These are phyloP conservation scores for Camponotus vicinus DNA, from an alignment of 1,140 invertebrate genomes.

Conservation along the genomic window DNA sequence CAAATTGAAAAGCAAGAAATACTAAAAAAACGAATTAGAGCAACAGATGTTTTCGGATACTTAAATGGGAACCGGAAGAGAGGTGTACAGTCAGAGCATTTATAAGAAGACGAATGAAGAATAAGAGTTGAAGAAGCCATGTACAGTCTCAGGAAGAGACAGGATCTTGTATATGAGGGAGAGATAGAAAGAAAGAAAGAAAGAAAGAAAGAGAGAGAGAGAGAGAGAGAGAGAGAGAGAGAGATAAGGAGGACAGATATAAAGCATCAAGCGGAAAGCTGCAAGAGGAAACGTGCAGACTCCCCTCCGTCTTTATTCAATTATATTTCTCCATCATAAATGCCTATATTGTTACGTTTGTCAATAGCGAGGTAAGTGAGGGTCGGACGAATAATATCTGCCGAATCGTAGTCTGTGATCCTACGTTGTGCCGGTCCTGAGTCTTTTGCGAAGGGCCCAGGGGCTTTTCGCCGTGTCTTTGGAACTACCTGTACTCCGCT, in stretches of 20 bases:
- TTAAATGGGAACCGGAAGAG: conserved; percentile 30
- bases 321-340: conserved; percentile 86
- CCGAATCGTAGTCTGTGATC: conserved; percentile 73
- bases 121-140: conserved; percentile 32
- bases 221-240: neutral
- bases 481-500: conserved; percentile 60
- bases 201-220: neutral
- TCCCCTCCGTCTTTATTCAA: conserved; percentile 81
- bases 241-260: conserved; percentile 11
- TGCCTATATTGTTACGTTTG: conserved; percentile 86
- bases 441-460: conserved; percentile 10
- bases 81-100: conserved; percentile 25
- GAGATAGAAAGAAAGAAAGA: conserved; percentile 18
- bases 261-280: conserved; percentile 49
- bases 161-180: conserved; percentile 16
- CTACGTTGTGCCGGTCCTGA: conserved; percentile 47
- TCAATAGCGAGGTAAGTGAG: conserved; percentile 85
- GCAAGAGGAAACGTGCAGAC: conserved; percentile 52
- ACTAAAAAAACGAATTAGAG: conserved; percentile 32
- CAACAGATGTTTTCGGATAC: conserved; percentile 22
- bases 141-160: conserved; percentile 20
- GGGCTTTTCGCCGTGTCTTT: conserved; percentile 7
- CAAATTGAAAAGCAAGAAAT: neutral
- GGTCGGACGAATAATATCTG: conserved; percentile 80
- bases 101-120: conserved; percentile 25